Evolutionary conservation across 1,140 invertebrate genomes (phyloP).

Genomic region (Achroia grisella): DNA sequence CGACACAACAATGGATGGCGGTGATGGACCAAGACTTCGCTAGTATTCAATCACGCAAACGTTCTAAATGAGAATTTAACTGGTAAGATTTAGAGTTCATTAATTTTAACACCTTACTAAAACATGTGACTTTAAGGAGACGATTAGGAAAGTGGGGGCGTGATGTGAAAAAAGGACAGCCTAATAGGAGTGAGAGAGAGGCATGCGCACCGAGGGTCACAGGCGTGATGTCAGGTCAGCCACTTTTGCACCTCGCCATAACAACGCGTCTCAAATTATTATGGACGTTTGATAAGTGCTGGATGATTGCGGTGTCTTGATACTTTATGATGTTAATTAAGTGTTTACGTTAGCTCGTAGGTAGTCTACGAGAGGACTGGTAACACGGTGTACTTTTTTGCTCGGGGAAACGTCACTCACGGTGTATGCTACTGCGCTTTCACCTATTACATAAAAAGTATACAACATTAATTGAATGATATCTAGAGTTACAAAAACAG

Average conservation of each 20-base stretch:
- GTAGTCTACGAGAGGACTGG: conserved; percentile 18
- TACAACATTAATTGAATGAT: conserved; percentile 8
- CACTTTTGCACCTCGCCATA: conserved; percentile 73
- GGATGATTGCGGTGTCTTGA: conserved; percentile 58
- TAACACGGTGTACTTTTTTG: conserved; percentile 20
- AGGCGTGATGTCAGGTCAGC: conserved; percentile 74
- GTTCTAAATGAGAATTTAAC: conserved; percentile 58
- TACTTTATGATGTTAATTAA: conserved; percentile 71
- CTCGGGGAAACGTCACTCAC: conserved; percentile 24
- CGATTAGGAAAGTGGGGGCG: conserved; percentile 68
- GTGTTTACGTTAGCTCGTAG: conserved; percentile 32
- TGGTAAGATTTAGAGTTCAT: conserved; percentile 59
- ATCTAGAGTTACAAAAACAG: conserved; percentile 13
- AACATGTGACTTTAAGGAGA: conserved; percentile 67
- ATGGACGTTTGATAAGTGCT: conserved; percentile 72
- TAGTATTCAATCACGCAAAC: conserved; percentile 21
- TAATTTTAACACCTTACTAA: conserved; percentile 54
- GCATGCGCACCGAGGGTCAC: conserved; percentile 50
- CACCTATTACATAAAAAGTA: conserved; percentile 20
- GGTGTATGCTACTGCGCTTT: conserved; percentile 19
- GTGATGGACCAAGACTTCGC: conserved; percentile 45
- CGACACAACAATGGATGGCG: conserved; percentile 65
- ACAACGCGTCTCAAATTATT: conserved; percentile 75
- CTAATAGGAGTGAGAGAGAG: conserved; percentile 30
- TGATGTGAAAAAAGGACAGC: conserved; percentile 54